Evolutionary conservation across 2,113 vertebrate species (phyloP).

Genomic region (Archocentrus centrarchus): DNA sequence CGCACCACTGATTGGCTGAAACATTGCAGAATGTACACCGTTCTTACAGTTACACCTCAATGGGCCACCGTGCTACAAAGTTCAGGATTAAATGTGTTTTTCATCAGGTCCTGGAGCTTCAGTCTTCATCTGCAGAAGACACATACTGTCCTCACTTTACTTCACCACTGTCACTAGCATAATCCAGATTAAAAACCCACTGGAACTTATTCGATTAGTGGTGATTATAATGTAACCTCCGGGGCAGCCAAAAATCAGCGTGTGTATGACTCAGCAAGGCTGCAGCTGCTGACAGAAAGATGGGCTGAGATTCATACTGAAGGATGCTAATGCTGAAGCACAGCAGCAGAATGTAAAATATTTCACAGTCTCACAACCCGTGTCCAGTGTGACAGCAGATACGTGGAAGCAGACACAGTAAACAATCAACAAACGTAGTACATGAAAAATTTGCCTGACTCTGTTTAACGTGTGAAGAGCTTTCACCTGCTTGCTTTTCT

Average conservation of each 20-base stretch:
- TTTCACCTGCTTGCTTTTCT: background rate
- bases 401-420: background rate
- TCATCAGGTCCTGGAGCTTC: background rate
- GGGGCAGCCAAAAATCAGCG: conserved; percentile 20
- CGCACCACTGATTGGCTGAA: background rate
- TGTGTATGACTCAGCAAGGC: conserved; percentile 44
- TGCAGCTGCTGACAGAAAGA: conserved; percentile 1
- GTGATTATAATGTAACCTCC: conserved; percentile 31
- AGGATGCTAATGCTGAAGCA: conserved; percentile 15
- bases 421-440: background rate
- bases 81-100: background rate
- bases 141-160: background rate
- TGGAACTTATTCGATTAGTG: conserved; percentile 25
- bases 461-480: background rate
- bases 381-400: background rate
- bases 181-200: conserved; percentile 46
- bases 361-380: background rate
- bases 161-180: conserved; percentile 4
- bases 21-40: background rate
- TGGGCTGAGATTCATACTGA: conserved; percentile 4
- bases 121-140: background rate
- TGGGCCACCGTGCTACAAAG: background rate
- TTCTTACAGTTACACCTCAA: background rate
- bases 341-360: conserved; percentile 22
- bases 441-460: background rate